Evolutionary conservation across 2,797 vertebrate species (phyloP), one percentile per base, ranked within the genome.

Genomic region (Sebastes steindachneri): DNA sequence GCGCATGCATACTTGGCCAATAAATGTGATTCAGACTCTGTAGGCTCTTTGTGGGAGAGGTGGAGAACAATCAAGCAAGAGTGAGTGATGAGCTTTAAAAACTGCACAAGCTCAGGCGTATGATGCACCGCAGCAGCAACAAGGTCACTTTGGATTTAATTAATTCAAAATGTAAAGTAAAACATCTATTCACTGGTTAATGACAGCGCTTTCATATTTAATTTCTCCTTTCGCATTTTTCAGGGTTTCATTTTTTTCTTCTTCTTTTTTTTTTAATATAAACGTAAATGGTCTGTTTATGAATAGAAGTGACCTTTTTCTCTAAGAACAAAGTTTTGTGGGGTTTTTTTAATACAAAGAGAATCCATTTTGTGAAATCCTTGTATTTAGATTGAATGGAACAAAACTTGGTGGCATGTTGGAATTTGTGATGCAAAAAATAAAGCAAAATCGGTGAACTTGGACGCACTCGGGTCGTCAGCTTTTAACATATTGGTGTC

Each of bases 131-230:
- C 28, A 17, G 55, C 35, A 51, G 57, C 81, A 68, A 63, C 63
- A 67, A 79, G 85, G 87, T 84, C 54, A 69, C 41, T 59, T 37
- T 45, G 55, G 41, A 45, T 77, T 76, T 72, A 76, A 75, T 77
- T 60, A 28, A 75, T 71, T 68, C 51, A 4, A 73, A 58, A 83
- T 65, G 19, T 83, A 28, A 75, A 69, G 31, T 64, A 53, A 86
- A 67, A 72, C 65, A 57, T 75, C 62, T 54, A 82, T 84, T 88
- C 70, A 84, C 21, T 57, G 23, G 7, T 71, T 71, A 81, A 80
- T 73, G 37, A 14, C 37, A 21, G 8, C 10, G 31, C 14, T 26
- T 74, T 75, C 41, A 57, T 29, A 11, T 74, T 62, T 48, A 2
- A 69, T 53, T 54, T 48, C 21, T 28, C 26, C 26, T 41, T 12